These are phyloP conservation scores for Mallotus villosus DNA, from an alignment of 2,797 vertebrate species.

Conservation along the genomic window DNA sequence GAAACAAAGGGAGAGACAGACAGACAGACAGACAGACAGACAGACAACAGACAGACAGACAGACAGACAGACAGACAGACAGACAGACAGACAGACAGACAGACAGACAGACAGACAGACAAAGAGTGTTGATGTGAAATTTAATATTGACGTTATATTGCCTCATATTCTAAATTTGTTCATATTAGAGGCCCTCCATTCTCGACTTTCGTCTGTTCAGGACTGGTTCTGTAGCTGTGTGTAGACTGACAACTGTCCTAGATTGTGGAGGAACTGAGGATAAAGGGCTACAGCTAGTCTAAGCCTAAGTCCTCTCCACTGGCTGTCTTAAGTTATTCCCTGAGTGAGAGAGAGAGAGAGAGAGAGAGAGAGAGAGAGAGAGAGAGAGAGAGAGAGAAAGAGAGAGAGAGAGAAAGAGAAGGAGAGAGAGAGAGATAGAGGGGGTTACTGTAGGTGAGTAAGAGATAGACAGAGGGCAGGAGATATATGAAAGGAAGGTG, in stretches of 20 bases:
- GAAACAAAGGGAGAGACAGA: no score
- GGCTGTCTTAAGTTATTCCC: neutral
- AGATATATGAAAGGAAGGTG: neutral
- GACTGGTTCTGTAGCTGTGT: neutral
- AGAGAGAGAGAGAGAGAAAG: constrained; percentile 35
- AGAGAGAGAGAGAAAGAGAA: no score
- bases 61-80: no score
- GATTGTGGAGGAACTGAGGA: neutral
- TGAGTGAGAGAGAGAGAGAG: neutral
- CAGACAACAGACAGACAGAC: no score
- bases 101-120: no score
- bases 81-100: no score
- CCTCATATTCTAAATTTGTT: no score
- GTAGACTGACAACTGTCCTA: neutral
- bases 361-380: neutral
- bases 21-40: no score
- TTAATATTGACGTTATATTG: no score
- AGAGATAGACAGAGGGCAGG: constrained; percentile 36
- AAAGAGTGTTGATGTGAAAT: no score
- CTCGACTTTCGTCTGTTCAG: no score
- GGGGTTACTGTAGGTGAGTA: neutral
- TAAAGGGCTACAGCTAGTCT: neutral
- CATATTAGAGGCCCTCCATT: no score
- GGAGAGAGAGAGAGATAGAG: constrained; percentile 13
- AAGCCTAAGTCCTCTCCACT: neutral